Percentiles rank a stretch among this genome's conserved stretches.
Evolutionary conservation across 2,113 vertebrate species (phyloP).

Genomic region (Coregonus clupeaformis): DNA sequence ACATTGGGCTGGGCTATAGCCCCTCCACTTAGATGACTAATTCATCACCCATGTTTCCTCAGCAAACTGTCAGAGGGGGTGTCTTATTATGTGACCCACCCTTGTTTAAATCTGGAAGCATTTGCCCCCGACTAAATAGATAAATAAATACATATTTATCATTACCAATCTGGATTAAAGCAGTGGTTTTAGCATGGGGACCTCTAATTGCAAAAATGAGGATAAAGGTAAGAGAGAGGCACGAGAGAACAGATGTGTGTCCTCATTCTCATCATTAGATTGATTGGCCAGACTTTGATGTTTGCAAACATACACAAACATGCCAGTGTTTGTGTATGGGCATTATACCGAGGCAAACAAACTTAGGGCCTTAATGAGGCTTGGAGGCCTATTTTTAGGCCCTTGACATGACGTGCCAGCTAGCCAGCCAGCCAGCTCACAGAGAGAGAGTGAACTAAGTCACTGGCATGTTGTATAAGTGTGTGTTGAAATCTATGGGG

Average conservation of each 20-base stretch:
- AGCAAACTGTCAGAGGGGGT: background rate
- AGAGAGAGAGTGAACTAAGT: no score
- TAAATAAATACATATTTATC: background rate
- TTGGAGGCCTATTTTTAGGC: conserved; percentile 20
- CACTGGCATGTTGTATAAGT: background rate
- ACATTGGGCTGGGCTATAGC: no score
- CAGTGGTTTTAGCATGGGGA: background rate
- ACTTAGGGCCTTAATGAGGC: conserved; percentile 23
- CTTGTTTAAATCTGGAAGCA: conserved; percentile 23
- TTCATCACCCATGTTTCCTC: no score
- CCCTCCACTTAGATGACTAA: no score
- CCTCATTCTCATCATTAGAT: conserved; percentile 29
- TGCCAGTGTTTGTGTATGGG: conserved; percentile 11
- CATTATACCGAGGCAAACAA: conserved; percentile 17
- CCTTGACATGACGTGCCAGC: background rate
- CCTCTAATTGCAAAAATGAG: conserved; percentile 7
- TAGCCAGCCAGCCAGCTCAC: background rate
- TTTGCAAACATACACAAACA: conserved; percentile 26
- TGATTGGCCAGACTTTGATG: conserved; percentile 40
- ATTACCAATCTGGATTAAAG: conserved; percentile 15
- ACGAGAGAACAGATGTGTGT: conserved; percentile 17
- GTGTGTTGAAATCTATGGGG: background rate
- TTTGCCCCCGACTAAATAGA: conserved; percentile 26
- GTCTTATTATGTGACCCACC: conserved; percentile 20
- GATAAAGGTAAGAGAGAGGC: conserved; percentile 13